Conservation (phyloP, 1,140 invertebrate species). For the Papilio dardanus region DNA sequence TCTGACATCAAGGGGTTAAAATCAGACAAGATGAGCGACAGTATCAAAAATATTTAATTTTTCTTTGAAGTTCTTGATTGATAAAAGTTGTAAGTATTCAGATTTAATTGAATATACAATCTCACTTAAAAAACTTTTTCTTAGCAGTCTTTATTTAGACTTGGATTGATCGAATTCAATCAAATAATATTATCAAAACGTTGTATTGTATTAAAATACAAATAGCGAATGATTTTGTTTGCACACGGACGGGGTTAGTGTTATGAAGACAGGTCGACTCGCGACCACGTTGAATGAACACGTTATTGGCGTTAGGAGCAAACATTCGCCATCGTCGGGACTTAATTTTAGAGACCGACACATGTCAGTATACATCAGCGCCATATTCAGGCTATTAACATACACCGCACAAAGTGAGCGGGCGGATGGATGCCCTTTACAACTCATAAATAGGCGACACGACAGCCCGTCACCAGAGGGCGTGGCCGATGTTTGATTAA, state of each 20-base stretch:
- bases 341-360: slow-evolving; percentile 76
- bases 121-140: background rate
- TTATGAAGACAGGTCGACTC: slow-evolving; percentile 35
- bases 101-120: background rate
- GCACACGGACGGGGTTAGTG: background rate
- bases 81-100: background rate
- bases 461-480: slow-evolving; percentile 50
- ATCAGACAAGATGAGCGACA: background rate
- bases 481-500: slow-evolving; percentile 73
- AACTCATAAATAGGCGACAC: slow-evolving; percentile 70
- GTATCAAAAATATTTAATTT: background rate
- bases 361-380: slow-evolving; percentile 69
- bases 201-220: background rate
- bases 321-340: slow-evolving; percentile 63
- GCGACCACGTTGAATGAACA: slow-evolving; percentile 43
- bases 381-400: slow-evolving; percentile 71
- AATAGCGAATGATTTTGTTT: background rate
- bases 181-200: background rate
- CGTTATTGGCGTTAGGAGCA: slow-evolving; percentile 61
- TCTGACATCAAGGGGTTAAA: background rate
- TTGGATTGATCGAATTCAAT: background rate
- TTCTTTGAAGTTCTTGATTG: background rate
- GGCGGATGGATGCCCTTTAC: slow-evolving; percentile 60
- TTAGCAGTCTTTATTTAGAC: background rate
- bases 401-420: slow-evolving; percentile 65